A percentile compares a stretch with the other conserved stretches of the same genome.
phyloP scores from a whole-genome alignment of 1,140 invertebrate genomes.

The Drosophila busckii region DNA sequence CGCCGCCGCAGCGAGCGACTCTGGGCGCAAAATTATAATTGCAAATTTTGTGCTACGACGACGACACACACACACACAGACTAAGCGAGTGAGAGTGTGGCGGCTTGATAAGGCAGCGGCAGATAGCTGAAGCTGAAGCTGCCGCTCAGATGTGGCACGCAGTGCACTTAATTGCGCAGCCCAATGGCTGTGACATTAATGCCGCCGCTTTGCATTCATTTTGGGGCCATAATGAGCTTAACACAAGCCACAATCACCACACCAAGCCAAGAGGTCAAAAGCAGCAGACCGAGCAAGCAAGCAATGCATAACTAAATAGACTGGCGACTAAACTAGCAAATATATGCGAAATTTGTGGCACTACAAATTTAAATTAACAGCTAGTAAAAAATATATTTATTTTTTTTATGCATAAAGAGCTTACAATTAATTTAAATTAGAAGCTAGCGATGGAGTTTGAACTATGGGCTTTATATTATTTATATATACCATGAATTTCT shows the following conservation, averaged over 20 bases:
- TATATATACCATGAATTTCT: no score
- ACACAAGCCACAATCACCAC: conserved; percentile 8
- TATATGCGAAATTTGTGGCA: no score
- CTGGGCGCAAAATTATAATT: conserved; percentile 75
- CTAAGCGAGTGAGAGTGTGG: conserved; percentile 61
- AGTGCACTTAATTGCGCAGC: conserved; percentile 33
- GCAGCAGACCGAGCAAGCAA: conserved; percentile 11
- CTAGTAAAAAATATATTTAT: no score
- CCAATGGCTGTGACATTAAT: conserved; percentile 52
- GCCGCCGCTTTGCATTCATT: conserved; percentile 72
- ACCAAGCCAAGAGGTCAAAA: conserved; percentile 46
- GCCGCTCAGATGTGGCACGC: conserved; percentile 29
- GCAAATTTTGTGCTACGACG: conserved; percentile 60
- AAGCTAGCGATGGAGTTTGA: no score
- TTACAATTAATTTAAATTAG: no score
- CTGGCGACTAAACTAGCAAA: no score
- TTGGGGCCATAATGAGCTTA: conserved; percentile 56
- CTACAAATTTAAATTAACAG: no score
- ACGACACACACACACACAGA: conserved; percentile 4
- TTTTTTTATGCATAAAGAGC: no score
- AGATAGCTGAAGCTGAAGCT: conserved; percentile 2
- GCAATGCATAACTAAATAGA: no score
- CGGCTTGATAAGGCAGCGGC: conserved; percentile 58
- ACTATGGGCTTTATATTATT: no score
- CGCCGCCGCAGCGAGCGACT: conserved; percentile 42